These are phyloP conservation scores for Muscicapa adusta DNA, from an alignment of 2,113 vertebrate species.

Conservation along the genomic window DNA sequence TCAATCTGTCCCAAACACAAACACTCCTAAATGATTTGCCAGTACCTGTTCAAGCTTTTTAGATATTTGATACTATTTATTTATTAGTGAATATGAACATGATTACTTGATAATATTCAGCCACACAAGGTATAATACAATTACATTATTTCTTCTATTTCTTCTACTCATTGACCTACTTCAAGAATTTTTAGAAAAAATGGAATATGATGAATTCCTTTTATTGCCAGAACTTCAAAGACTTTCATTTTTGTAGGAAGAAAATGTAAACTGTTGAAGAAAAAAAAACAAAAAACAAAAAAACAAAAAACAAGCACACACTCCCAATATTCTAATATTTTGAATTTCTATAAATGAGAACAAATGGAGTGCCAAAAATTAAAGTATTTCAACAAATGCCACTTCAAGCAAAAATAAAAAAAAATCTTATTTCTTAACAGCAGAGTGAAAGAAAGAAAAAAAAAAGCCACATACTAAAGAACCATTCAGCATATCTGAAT, in stretches of 20 bases:
- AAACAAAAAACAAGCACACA: fast-evolving
- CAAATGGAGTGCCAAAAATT: background rate
- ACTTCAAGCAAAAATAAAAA: background rate
- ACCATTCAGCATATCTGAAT: background rate
- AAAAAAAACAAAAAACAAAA: background rate
- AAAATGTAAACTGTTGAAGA: background rate
- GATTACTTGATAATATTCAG: background rate
- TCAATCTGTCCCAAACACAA: background rate
- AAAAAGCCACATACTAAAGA: background rate
- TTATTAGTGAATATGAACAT: background rate
- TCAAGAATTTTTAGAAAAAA: background rate
- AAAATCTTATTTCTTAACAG: background rate
- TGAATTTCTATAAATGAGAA: background rate
- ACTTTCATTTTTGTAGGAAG: background rate
- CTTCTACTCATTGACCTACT: background rate
- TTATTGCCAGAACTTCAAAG: background rate
- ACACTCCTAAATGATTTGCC: background rate
- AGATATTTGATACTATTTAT: background rate
- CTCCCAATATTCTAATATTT: background rate
- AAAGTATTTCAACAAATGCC: background rate
- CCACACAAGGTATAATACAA: background rate
- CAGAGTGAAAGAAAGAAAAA: background rate
- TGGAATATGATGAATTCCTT: background rate
- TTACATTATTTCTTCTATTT: background rate
- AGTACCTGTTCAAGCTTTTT: background rate